phyloP scores from a whole-genome alignment of 2,888 invertebrate genomes.

The Byasa hedistus region DNA sequence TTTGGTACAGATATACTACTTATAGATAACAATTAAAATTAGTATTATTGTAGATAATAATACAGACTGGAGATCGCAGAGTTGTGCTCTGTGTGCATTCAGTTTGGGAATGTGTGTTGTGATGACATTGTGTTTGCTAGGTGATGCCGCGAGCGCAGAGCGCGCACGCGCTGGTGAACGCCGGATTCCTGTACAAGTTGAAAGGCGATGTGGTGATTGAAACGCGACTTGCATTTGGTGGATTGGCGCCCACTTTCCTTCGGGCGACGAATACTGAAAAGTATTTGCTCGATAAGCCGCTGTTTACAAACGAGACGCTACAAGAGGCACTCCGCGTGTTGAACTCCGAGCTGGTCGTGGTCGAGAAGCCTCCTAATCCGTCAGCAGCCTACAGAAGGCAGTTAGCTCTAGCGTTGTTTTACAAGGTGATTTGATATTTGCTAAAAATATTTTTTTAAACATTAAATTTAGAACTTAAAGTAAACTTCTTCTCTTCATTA shows the following conservation, averaged over 20 bases:
- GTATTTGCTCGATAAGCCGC: conserved; percentile 61
- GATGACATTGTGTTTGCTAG: conserved; percentile 55
- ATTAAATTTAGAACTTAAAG: no score
- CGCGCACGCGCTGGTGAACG: conserved; percentile 85
- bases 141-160: conserved; percentile 86
- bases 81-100: no score
- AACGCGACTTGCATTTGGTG: conserved; percentile 79
- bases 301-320: conserved; percentile 62
- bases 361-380: conserved; percentile 76
- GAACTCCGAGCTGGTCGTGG: conserved; percentile 50
- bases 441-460: no score
- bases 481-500: no score
- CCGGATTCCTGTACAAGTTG: conserved; percentile 81
- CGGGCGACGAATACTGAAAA: conserved; percentile 77
- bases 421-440: conserved; percentile 74
- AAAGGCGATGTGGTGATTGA: conserved; percentile 41
- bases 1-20: no score
- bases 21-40: no score
- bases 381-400: conserved; percentile 80
- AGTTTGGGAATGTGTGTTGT: no score
- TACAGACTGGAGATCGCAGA: no score
- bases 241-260: conserved; percentile 64
- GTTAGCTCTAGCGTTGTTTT: conserved; percentile 82
- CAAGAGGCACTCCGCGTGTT: conserved; percentile 52
- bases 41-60: no score